phyloP scores from a whole-genome alignment of 2,797 vertebrate genomes.

The Sebastes trivittatus region DNA sequence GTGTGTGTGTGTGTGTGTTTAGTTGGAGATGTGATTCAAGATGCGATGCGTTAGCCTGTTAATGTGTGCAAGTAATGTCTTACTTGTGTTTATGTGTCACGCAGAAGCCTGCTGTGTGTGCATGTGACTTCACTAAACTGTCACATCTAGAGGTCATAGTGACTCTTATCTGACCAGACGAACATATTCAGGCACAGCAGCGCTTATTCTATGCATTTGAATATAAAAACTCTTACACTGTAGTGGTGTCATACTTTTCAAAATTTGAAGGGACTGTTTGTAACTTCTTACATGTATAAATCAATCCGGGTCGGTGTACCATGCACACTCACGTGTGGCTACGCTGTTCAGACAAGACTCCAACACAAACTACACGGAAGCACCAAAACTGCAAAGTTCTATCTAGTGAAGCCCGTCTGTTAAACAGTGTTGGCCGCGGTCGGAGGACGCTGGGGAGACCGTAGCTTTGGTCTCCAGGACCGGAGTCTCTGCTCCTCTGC shows the following conservation, averaged over 20 bases:
- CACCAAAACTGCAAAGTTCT: no score
- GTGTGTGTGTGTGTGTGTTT: neutral
- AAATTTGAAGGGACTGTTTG: neutral
- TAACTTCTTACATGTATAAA: no score
- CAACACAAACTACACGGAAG: no score
- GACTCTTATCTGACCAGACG: neutral
- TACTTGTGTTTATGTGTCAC: neutral
- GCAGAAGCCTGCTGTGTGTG: neutral
- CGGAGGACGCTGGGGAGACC: no score
- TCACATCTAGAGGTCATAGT: constrained; percentile 14
- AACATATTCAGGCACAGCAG: neutral
- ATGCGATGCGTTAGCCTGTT: neutral
- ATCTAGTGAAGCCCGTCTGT: no score
- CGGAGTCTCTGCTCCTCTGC: no score
- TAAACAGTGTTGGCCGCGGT: no score
- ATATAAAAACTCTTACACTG: neutral
- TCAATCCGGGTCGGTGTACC: no score
- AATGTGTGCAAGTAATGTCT: neutral
- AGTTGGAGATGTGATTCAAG: neutral
- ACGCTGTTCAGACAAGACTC: no score
- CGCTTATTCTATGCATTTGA: neutral
- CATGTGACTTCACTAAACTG: neutral
- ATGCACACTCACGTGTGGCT: no score
- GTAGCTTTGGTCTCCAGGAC: no score
- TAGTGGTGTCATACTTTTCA: neutral